A percentile compares a stretch with the other conserved stretches of the same genome.
These are phyloP conservation scores for Drosophila ohnishii DNA, from an alignment of 1,140 invertebrate species.

Conservation along the genomic window DNA sequence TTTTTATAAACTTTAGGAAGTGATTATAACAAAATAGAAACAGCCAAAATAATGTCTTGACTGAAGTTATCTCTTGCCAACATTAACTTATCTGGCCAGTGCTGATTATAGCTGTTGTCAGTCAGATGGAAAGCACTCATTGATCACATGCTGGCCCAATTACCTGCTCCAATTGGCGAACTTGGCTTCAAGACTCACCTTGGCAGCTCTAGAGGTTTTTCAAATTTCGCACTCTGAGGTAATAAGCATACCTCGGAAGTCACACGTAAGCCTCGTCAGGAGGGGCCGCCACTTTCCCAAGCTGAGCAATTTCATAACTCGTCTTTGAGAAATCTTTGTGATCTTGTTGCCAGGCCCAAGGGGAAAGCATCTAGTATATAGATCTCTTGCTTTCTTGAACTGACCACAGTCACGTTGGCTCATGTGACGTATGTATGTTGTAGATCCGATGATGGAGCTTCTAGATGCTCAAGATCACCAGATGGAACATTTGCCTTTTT, in stretches of 20 bases:
- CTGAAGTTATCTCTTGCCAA: constrained; percentile 22
- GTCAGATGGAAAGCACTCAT: constrained; percentile 6
- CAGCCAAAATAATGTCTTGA: neutral
- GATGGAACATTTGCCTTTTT: constrained; percentile 10
- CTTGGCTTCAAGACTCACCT: constrained; percentile 36
- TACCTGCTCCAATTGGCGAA: constrained; percentile 23
- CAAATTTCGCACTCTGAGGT: constrained; percentile 41
- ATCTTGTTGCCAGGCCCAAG: constrained; percentile 59
- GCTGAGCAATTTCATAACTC: constrained; percentile 39
- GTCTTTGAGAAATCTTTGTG: constrained; percentile 7
- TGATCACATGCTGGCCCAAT: constrained; percentile 45
- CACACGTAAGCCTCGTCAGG: constrained; percentile 26
- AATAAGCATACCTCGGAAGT: constrained; percentile 13
- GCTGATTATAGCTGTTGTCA: constrained; percentile 23
- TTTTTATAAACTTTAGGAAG: neutral
- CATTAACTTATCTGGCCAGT: constrained; percentile 17
- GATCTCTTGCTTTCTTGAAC: constrained; percentile 45
- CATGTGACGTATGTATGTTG: constrained; percentile 30
- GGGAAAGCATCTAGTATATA: constrained; percentile 13
- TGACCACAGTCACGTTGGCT: constrained; percentile 69
- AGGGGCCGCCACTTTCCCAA: constrained; percentile 33
- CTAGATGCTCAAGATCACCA: constrained; percentile 17
- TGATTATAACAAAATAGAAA: neutral
- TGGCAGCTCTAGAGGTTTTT: constrained; percentile 32
- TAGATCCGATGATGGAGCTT: constrained; percentile 19